Base-by-base conservation (phyloP, 2,888 invertebrate species). In the Lampropteryx suffumata region DNA sequence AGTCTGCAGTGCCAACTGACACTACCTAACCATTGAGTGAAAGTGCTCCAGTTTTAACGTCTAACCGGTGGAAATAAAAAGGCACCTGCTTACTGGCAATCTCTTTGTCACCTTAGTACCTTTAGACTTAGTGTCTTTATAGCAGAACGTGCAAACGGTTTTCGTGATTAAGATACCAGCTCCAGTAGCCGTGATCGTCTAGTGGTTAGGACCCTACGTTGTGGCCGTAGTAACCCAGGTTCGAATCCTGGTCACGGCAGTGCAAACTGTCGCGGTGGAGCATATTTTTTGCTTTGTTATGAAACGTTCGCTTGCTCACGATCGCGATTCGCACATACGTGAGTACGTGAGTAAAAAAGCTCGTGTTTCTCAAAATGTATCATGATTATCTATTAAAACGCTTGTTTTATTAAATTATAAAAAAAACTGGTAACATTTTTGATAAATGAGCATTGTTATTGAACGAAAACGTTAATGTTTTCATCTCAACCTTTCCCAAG, bases 161-260 rank as follows among this genome's bases (percentile, higher is more conserved):
- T 67, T 57, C 30, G 45, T 10, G 8, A n/a, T 9, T 7, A 11
- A 33, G 4, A 7, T 55, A 67, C 41, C 55, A 61, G 77, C 82
- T 83, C 76, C 80, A 75, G 33, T 64, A 91, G 92, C 92, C 92
- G 92, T 92, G 92, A 92, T 93, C 92, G 92, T 93, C 92, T 93
- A 93, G 93, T 93, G 92, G 92, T 92, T 92, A 92, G 92, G 92
- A 92, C 92, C 90, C 92, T 92, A 92, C 92, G 92, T 92, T 92
- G 92, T 92, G 92, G 92, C 92, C 92, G 93, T 92, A 92, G 92
- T 92, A 93, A 93, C 92, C 92, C 92, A 92, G 93, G 92, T 93
- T 93, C 92, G 92, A 93, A 76, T 77, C 77, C 79, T 80, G 80
- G 79, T 80, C 79, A 79, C 80, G 79, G 75, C 77, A 79, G 78